Evolutionary conservation across 1,140 invertebrate genomes (phyloP), one percentile per base, ranked within the genome.

Genomic region (Leptoteleia sp.): DNA sequence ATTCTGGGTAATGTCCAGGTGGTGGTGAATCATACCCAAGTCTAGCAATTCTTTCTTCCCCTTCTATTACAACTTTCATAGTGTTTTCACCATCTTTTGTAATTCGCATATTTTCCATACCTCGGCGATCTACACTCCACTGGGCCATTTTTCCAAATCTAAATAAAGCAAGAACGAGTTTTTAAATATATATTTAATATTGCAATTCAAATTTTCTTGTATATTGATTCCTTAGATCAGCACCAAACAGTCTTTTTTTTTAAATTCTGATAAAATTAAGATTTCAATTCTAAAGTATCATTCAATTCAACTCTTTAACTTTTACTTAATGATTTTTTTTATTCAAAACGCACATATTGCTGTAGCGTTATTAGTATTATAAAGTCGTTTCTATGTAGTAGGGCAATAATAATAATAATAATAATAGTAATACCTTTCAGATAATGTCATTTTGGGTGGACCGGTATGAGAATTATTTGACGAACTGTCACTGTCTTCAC

Each of bases 141-240:
- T 97, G 95, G 33, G 95, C 95, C 92, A 97, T 95, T 90, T 96
- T 96, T 67, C 95, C 95, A 89, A 96, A 96, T 17, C 96, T 90
- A 19, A 55, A 72, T 22, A 13, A 16, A 37, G n/a, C n/a, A n/a
- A n/a, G n/a, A n/a, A n/a, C n/a, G n/a, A n/a, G n/a, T n/a, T n/a
- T n/a, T n/a, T n/a, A n/a, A n/a, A n/a, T n/a, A 35, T 22, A 11
- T 33, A 11, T 35, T 33, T 19, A n/a, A n/a, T n/a, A n/a, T n/a
- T n/a, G n/a, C n/a, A n/a, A n/a, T n/a, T n/a, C n/a, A n/a, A n/a
- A n/a, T n/a, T n/a, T n/a, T n/a, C n/a, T n/a, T n/a, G n/a, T n/a
- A n/a, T n/a, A n/a, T n/a, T n/a, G n/a, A n/a, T n/a, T n/a, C n/a
- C n/a, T n/a, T n/a, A n/a, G n/a, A n/a, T n/a, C n/a, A n/a, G n/a